Percentiles rank a stretch among this genome's conserved stretches.
phyloP scores from a whole-genome alignment of 2,888 invertebrate species.

The Platynereis dumerilii region DNA sequence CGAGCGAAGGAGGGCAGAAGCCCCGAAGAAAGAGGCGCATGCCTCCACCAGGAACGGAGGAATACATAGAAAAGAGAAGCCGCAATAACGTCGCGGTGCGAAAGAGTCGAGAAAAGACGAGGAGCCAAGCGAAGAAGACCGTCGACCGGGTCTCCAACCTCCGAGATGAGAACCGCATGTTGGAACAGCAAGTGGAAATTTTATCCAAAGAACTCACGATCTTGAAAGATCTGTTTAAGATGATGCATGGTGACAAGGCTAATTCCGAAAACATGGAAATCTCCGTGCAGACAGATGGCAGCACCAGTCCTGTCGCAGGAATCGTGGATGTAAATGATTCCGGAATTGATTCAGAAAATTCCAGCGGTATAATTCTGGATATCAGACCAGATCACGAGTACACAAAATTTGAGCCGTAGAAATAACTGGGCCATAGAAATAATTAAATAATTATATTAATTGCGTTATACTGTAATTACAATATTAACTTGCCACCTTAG shows the following conservation, averaged over 20 bases:
- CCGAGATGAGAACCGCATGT: constrained; percentile 87
- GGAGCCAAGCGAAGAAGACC: constrained; percentile 69
- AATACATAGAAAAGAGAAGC: constrained; percentile 2
- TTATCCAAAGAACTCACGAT: constrained; percentile 84
- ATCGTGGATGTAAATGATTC: too few relatives aligned
- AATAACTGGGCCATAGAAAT: too few relatives aligned
- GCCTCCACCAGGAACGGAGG: constrained; percentile 2
- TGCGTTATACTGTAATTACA: too few relatives aligned
- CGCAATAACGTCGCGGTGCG: neutral
- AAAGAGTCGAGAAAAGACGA: constrained; percentile 3
- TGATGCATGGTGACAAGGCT: constrained; percentile 46
- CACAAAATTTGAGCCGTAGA: too few relatives aligned
- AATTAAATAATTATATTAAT: too few relatives aligned
- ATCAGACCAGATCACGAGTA: too few relatives aligned
- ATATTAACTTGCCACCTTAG: too few relatives aligned
- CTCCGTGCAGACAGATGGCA: too few relatives aligned
- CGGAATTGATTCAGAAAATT: too few relatives aligned
- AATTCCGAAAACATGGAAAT: too few relatives aligned
- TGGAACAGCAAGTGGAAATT: constrained; percentile 88
- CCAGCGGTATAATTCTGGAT: too few relatives aligned
- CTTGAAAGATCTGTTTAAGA: constrained; percentile 70
- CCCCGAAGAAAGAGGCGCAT: neutral
- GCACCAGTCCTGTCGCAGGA: too few relatives aligned
- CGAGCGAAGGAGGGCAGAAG: neutral
- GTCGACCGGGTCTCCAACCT: constrained; percentile 91